phyloP scores from a whole-genome alignment of 1,140 invertebrate species.

The Megathymus violae region DNA sequence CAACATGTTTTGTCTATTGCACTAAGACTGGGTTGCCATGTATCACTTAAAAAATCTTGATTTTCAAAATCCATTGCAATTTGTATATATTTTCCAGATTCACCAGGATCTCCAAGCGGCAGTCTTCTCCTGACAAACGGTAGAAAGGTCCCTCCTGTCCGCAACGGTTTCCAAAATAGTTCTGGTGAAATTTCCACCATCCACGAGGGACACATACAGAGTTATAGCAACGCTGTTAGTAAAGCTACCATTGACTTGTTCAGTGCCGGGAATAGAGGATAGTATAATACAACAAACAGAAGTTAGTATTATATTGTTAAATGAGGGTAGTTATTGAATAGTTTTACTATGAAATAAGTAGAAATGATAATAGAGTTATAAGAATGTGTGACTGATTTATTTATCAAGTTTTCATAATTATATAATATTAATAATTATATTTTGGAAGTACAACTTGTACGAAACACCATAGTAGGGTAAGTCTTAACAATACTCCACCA shows the following conservation, averaged over 20 bases:
- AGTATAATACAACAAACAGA: too few relatives aligned
- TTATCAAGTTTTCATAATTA: neutral
- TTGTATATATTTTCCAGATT: slow-evolving; percentile 41
- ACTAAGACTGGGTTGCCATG: too few relatives aligned
- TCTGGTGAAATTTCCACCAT: slow-evolving; percentile 71
- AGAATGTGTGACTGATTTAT: neutral
- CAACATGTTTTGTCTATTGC: too few relatives aligned
- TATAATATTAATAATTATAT: neutral
- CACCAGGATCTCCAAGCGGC: slow-evolving; percentile 30
- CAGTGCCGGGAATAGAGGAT: slow-evolving; percentile 19
- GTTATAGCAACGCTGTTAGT: slow-evolving; percentile 10
- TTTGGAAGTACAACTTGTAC: neutral
- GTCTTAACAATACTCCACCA: neutral
- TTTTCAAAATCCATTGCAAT: too few relatives aligned
- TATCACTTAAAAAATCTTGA: too few relatives aligned
- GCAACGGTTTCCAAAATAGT: slow-evolving; percentile 53
- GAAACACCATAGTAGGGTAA: neutral
- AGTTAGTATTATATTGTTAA: too few relatives aligned
- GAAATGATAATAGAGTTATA: neutral
- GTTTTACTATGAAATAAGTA: too few relatives aligned
- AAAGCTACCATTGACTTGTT: slow-evolving; percentile 25
- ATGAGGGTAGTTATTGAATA: too few relatives aligned
- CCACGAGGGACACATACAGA: slow-evolving; percentile 54
- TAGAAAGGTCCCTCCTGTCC: slow-evolving; percentile 58
- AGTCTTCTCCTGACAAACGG: slow-evolving; percentile 41